Conservation (phyloP, 1,140 invertebrate species). For the Aphelinus certus region DNA sequence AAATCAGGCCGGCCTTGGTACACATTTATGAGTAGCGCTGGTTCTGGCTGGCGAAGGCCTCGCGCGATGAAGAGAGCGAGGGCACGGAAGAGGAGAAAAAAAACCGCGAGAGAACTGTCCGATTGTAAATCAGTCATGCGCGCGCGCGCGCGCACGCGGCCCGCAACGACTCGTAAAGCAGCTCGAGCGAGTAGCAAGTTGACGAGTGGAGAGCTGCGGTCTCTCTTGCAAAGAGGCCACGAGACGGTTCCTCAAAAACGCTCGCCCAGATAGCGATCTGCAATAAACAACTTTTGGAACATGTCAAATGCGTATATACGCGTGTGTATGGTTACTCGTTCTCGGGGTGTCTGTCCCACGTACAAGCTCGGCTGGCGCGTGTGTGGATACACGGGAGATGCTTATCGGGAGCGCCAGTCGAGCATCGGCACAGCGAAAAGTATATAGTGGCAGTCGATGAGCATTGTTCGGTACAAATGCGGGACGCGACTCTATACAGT, state of each 20-base stretch:
- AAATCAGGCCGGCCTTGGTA: too few species aligned
- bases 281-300: neutral
- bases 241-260: neutral
- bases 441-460: neutral
- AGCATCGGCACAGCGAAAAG: too few species aligned
- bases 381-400: too few species aligned
- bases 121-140: conserved; percentile 10
- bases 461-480: neutral
- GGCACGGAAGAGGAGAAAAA: neutral
- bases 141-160: neutral
- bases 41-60: too few species aligned
- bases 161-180: neutral
- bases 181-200: neutral
- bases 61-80: neutral
- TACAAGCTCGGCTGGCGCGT: too few species aligned
- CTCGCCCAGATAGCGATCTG: conserved; percentile 4
- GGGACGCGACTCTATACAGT: too few species aligned
- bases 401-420: too few species aligned
- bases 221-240: too few species aligned
- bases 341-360: too few species aligned
- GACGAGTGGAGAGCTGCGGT: neutral
- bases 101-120: neutral
- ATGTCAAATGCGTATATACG: neutral
- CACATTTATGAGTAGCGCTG: too few species aligned
- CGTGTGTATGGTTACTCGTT: too few species aligned